Evolutionary conservation across 2,113 vertebrate species (phyloP), one percentile per base, ranked within the genome.

Genomic region (Erpornis zantholeuca): DNA sequence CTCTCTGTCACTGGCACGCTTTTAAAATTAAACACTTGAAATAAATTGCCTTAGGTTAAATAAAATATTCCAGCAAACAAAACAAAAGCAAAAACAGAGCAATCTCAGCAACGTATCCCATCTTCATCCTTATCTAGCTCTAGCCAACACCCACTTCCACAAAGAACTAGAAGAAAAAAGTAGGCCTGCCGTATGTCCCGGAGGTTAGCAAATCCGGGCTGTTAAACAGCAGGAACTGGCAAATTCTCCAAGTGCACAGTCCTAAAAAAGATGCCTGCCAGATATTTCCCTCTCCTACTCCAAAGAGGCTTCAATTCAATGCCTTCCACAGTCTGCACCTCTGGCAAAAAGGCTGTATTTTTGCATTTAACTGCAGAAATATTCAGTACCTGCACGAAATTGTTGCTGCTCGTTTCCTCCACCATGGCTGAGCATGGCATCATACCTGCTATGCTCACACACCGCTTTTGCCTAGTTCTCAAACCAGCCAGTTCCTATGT

Each of bases 111-210:
- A 63, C 31, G 59, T 11, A 88, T 47, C 72, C 56, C 27, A 2
- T 90, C 64, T 75, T 54, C 90, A 79, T 50, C 68, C 2, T 92
- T 86, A 95, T 88, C 90, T 73, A 65, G 59, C 76, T 83, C 35
- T 31, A 86, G 90, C 71, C 94, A 92, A 93, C 88, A 96, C 93
- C 93, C 92, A 92, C 77, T 92, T 97, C 87, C 93, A 93, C 85
- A 82, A 50, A 60, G 68, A 86, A 71, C 16, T 42, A 88, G 65
- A 71, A 75, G 69, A 52, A 94, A 86, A 92, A 92, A 92, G 57
- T 16, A 90, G 92, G 85, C 76, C 72, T 93, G 88, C 65, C 2
- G 33, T 92, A 64, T 63, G 56, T 90, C 47, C 76, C 5, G 6
- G 65, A 88, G 85, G 79, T 83, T 91, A 83, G 73, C 64, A 94